Evolutionary conservation across 2,888 invertebrate genomes (phyloP).

Genomic region (Erebia palarica): DNA sequence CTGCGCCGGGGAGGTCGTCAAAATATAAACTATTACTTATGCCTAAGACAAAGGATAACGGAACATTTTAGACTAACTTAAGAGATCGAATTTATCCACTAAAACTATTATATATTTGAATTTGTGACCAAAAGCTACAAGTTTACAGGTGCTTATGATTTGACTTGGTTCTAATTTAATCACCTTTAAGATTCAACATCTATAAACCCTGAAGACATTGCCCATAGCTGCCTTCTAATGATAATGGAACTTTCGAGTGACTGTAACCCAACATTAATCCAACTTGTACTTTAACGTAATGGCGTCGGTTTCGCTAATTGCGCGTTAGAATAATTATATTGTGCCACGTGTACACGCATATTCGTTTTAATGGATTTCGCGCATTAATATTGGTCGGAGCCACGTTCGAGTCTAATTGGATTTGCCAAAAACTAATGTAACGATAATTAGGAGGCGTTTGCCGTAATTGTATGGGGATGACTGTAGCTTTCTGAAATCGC

Average conservation of each 20-base stretch:
- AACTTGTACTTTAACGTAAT: constrained; percentile 77
- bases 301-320: constrained; percentile 81
- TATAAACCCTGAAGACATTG: constrained; percentile 38
- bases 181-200: constrained; percentile 12
- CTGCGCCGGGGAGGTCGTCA: too few relatives aligned
- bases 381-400: constrained; percentile 59
- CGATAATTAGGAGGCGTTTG: constrained; percentile 43
- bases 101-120: neutral
- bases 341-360: constrained; percentile 62
- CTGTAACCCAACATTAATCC: constrained; percentile 79
- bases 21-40: too few relatives aligned
- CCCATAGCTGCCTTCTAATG: constrained; percentile 65
- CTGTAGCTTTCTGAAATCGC: constrained; percentile 3
- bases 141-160: constrained; percentile 16
- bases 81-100: neutral
- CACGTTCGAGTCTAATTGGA: constrained; percentile 53
- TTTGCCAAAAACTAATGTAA: constrained; percentile 47
- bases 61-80: too few relatives aligned
- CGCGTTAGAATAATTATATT: constrained; percentile 77
- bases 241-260: constrained; percentile 81
- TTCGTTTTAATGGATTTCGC: constrained; percentile 72
- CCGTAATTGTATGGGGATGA: constrained; percentile 19
- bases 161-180: constrained; percentile 15
- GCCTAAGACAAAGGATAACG: too few relatives aligned
- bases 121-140: neutral